Conservation (phyloP, 2,888 invertebrate genomes). For the Drosophila ezoana region DNA sequence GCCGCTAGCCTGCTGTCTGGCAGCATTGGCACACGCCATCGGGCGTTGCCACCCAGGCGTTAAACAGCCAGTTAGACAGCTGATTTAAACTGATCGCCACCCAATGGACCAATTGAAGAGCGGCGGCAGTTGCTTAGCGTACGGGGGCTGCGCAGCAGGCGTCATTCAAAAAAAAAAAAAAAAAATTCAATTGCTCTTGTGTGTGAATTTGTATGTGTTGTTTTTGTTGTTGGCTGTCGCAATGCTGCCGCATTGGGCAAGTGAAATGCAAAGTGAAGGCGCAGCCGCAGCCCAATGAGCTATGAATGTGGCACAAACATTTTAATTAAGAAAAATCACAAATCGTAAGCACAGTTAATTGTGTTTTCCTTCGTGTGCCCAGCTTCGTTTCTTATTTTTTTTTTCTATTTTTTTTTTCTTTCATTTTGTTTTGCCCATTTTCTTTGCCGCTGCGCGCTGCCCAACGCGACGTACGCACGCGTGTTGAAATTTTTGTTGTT, state of each 20-base stretch:
- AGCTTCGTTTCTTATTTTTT: background rate
- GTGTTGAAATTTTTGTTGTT: slow-evolving; percentile 49
- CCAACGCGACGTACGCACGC: slow-evolving; percentile 54
- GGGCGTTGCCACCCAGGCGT: slow-evolving; percentile 16
- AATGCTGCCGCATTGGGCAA: slow-evolving; percentile 41
- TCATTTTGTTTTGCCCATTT: slow-evolving; percentile 1
- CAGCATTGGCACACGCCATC: background rate
- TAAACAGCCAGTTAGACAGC: slow-evolving; percentile 33
- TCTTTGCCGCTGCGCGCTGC: slow-evolving; percentile 12
- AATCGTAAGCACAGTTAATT: slow-evolving; percentile 25
- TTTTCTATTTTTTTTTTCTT: background rate
- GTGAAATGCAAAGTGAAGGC: slow-evolving; percentile 58
- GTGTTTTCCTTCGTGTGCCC: slow-evolving; percentile 23
- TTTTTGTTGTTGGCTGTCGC: slow-evolving; percentile 18
- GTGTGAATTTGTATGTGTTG: slow-evolving; percentile 24
- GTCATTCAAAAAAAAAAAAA: slow-evolving; percentile 27
- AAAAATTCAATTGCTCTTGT: slow-evolving; percentile 39
- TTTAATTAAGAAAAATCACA: slow-evolving; percentile 36
- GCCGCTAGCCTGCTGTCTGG: slow-evolving; percentile 3
- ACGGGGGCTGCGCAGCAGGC: slow-evolving; percentile 33
- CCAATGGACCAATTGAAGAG: slow-evolving; percentile 55
- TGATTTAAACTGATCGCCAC: slow-evolving; percentile 46
- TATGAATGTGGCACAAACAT: slow-evolving; percentile 48
- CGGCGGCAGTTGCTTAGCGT: slow-evolving; percentile 29
- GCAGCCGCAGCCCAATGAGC: slow-evolving; percentile 49